Evolutionary conservation across 2,888 invertebrate genomes (phyloP).

Genomic region (Ditula angustiorana): DNA sequence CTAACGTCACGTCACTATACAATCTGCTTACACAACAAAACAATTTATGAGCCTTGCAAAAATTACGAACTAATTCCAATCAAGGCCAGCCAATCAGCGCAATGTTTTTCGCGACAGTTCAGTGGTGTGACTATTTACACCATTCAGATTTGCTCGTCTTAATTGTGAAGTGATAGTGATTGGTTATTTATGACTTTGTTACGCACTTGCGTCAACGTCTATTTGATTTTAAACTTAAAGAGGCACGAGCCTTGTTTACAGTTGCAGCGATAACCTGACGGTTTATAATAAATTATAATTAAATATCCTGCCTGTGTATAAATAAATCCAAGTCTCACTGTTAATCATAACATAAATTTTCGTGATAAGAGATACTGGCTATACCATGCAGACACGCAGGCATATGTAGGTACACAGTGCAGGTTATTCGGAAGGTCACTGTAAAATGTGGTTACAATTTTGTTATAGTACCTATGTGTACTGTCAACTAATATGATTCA

Average conservation of each 20-base stretch:
- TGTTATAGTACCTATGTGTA: no score
- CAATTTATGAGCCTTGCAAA: slow-evolving; percentile 19
- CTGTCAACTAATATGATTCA: no score
- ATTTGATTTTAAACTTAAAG: background rate
- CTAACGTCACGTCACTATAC: slow-evolving; percentile 1
- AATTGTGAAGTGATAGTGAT: slow-evolving; percentile 13
- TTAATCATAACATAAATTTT: background rate
- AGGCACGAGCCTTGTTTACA: background rate
- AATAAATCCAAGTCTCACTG: background rate
- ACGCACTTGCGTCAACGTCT: background rate
- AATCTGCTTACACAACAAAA: slow-evolving; percentile 5
- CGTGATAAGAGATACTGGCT: background rate
- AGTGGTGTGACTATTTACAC: slow-evolving; percentile 11
- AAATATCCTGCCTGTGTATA: background rate
- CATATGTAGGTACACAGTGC: no score
- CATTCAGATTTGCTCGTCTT: slow-evolving; percentile 23
- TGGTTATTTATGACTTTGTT: background rate
- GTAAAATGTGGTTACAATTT: no score
- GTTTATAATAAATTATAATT: background rate
- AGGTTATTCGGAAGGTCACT: no score
- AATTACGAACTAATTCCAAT: slow-evolving; percentile 14
- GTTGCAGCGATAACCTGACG: background rate
- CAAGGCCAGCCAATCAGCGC: slow-evolving; percentile 34
- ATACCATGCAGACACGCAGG: no score
- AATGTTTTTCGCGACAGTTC: slow-evolving; percentile 15